A percentile compares a stretch with the other conserved stretches of the same genome.
Conservation (phyloP, 2,113 vertebrate genomes). For the Emydocephalus ijimae region DNA sequence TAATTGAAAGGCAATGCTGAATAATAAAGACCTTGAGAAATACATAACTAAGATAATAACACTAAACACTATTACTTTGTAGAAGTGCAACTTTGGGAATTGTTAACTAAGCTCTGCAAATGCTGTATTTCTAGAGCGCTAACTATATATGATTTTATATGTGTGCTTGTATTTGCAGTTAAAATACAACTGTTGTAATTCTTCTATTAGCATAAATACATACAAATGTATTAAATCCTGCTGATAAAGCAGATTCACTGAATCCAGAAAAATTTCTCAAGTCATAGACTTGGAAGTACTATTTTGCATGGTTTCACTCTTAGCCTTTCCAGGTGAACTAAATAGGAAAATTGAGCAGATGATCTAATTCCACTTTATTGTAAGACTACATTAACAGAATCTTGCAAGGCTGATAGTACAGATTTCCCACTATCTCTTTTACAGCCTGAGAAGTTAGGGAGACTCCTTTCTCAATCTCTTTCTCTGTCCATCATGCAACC, state of each 20-base stretch:
- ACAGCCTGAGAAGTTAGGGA: not conserved
- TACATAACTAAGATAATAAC: not conserved
- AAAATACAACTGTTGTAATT: not conserved
- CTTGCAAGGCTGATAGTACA: not conserved
- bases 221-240: not conserved
- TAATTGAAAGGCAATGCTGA: not conserved
- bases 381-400: not conserved
- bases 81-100: not conserved
- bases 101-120: not conserved
- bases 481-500: not conserved
- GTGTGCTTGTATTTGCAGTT: not conserved
- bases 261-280: not conserved
- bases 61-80: not conserved
- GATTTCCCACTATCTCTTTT: not conserved
- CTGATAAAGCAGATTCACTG: not conserved
- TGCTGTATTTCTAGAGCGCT: not conserved
- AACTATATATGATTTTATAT: not conserved
- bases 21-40: not conserved
- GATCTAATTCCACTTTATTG: not conserved
- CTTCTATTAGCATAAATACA: not conserved
- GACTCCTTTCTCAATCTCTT: not conserved
- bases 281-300: not conserved
- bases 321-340: not conserved
- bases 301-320: not conserved
- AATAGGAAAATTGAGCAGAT: not conserved